phyloP scores from a whole-genome alignment of 1,140 invertebrate species.

The Epicauta chinensis region DNA sequence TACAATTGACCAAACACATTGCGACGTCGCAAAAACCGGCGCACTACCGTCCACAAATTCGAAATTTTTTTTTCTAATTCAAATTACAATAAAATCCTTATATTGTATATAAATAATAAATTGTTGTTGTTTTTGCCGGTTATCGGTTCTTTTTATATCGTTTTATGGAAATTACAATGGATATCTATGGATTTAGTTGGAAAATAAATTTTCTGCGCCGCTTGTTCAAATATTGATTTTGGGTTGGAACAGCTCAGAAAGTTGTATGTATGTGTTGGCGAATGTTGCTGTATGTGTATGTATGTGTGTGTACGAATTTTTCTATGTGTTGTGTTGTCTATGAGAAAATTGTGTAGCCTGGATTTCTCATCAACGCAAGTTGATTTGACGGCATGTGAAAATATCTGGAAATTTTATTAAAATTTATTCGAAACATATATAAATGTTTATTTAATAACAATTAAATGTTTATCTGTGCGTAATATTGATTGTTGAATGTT shows the following conservation, averaged over 20 bases:
- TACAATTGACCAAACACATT: slow-evolving; percentile 27
- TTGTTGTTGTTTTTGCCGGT: too few relatives aligned
- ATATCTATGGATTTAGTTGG: not conserved
- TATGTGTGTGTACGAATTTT: too few relatives aligned
- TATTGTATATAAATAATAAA: not conserved
- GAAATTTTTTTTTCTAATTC: too few relatives aligned
- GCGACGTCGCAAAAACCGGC: slow-evolving; percentile 29
- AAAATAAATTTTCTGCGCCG: slow-evolving; percentile 22
- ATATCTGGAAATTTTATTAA: not conserved
- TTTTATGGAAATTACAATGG: not conserved
- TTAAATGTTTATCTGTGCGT: slow-evolving; percentile 3
- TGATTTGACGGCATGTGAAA: slow-evolving; percentile 23
- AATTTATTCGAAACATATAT: too few relatives aligned
- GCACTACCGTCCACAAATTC: slow-evolving; percentile 23
- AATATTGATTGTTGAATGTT: not conserved
- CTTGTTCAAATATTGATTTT: slow-evolving; percentile 35
- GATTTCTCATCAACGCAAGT: slow-evolving; percentile 13
- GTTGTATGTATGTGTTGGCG: too few relatives aligned
- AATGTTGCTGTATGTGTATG: too few relatives aligned
- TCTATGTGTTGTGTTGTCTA: too few relatives aligned
- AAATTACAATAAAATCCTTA: too few relatives aligned
- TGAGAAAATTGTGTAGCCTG: slow-evolving; percentile 4
- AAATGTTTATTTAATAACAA: not conserved
- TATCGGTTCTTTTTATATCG: too few relatives aligned
- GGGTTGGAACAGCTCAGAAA: slow-evolving; percentile 25